Evolutionary conservation across 2,113 vertebrate species (phyloP).

Genomic region (Vimba vimba): DNA sequence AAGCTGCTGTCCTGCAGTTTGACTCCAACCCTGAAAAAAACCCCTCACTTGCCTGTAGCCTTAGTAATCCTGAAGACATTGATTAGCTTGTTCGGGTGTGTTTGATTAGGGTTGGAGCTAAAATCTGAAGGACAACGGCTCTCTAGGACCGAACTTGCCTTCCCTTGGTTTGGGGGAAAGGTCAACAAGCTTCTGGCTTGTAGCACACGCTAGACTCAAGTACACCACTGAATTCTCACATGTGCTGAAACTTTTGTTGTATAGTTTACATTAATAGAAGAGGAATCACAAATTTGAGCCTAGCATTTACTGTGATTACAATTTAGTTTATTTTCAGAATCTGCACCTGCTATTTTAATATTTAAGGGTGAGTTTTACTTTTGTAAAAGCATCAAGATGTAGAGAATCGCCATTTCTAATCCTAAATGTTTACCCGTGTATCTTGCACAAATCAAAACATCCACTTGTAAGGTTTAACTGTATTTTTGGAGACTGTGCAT

Average conservation of each 20-base stretch:
- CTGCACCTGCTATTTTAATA: not conserved
- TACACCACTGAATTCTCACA: not conserved
- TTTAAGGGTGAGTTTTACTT: not conserved
- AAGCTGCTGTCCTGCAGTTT: too few relatives aligned
- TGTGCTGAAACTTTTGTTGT: not conserved
- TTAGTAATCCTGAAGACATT: too few relatives aligned
- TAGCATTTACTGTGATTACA: not conserved
- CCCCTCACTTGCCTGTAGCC: too few relatives aligned
- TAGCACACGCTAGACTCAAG: not conserved
- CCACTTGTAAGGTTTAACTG: not conserved
- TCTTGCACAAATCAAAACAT: constrained; percentile 60
- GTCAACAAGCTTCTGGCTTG: not conserved
- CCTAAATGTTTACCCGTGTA: constrained; percentile 64
- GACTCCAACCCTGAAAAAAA: too few relatives aligned
- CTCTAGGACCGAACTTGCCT: too few relatives aligned
- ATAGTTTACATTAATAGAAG: not conserved
- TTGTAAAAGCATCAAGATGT: not conserved
- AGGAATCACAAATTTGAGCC: not conserved
- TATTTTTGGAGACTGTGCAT: not conserved
- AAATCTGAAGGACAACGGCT: too few relatives aligned
- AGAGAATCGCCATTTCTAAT: constrained; percentile 16
- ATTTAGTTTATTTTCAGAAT: not conserved
- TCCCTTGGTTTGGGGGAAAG: not conserved
- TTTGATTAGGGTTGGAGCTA: too few relatives aligned
- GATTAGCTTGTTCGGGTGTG: too few relatives aligned